Base-by-base conservation (phyloP, 2,113 vertebrate species). In the Ellobius talpinus region DNA sequence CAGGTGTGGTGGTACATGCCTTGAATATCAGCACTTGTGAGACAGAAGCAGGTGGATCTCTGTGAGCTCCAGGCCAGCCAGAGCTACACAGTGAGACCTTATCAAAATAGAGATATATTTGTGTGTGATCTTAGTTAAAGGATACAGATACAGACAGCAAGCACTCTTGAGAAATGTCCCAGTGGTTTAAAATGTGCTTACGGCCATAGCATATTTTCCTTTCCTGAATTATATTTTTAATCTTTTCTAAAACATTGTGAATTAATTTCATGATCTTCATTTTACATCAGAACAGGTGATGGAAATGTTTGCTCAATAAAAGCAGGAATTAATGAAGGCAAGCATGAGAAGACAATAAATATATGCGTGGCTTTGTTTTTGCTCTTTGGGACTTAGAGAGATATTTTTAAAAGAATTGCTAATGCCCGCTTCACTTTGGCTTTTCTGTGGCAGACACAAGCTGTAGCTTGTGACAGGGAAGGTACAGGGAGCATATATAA, bases 251-350 rank as follows among this genome's bases (percentile, higher is more conserved):
- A 90, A 63, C 31, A 88, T 63, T 24, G 50, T 47, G 50, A 92
- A 92, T 84, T 96, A 96, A 84, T 79, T 91, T 91, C 73, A 73
- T 29, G 47, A 85, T 36, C 36, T 16, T 73, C 31, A 65, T 23
- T 92, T 72, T 88, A 10, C 21, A 19, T 76, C 21, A 70, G 85
- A 74, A 68, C 39, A 74, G 72, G 55, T 14, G 84, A 93, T n/a
- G 70, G 31, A 52, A 45, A 70, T 58, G 3, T 77, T 91, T 66
- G 63, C 95, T 88, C 87, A 95, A 36, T 85, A 94, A 95, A 87
- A 73, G 4, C 24, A 72, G 16, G 33, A 55, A 79, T 87, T 84
- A 94, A 36, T 88, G 36, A 65, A 65, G 19, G 77, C 23, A 52
- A 36, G 26, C 77, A 66, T 58, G 76, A 55, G 86, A 14, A 88